Evolutionary conservation across 2,888 invertebrate genomes (phyloP).

Genomic region (Lasioglossum vierecki): DNA sequence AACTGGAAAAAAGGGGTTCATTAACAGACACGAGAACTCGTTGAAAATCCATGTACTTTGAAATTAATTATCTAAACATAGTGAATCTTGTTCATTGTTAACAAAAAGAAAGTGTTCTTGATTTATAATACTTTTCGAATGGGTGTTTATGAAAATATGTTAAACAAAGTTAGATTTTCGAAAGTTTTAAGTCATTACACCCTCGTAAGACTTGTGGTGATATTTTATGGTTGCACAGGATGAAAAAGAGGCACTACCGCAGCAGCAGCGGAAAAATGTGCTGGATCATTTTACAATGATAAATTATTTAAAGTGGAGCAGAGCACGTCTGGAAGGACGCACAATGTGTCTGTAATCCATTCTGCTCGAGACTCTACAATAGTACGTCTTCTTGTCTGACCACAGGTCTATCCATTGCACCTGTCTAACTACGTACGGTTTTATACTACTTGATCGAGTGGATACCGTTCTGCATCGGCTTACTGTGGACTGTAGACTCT

Average conservation of each 20-base stretch:
- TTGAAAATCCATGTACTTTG: background rate
- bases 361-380: conserved; percentile 16
- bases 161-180: background rate
- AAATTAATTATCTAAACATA: background rate
- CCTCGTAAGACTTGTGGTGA: background rate
- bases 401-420: background rate
- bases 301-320: conserved; percentile 11
- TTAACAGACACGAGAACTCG: background rate
- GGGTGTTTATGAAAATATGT: background rate
- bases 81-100: background rate
- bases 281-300: conserved; percentile 9
- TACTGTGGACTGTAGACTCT: background rate
- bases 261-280: background rate
- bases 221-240: background rate
- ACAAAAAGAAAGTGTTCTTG: background rate
- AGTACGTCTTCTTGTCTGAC: conserved; percentile 3
- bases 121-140: background rate
- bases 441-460: conserved; percentile 24
- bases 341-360: conserved; percentile 9
- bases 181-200: background rate
- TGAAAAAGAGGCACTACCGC: background rate
- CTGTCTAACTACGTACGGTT: background rate
- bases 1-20: background rate
- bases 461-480: background rate
- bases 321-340: background rate